These are phyloP conservation scores for Loxodonta africana DNA, from an alignment of 2,113 vertebrate species.

Conservation along the genomic window DNA sequence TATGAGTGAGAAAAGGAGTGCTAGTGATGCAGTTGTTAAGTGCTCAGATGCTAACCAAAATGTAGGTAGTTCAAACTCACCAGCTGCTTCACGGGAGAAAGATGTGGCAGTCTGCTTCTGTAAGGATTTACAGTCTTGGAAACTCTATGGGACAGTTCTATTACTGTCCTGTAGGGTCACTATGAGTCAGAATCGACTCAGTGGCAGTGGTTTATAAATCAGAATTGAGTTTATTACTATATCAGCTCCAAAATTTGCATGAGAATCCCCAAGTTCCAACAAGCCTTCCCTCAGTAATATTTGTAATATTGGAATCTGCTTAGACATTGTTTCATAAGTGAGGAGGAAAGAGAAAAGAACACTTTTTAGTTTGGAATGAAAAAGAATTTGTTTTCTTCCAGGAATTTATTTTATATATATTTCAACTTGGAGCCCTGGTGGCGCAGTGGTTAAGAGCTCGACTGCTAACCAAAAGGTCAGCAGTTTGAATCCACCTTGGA, in stretches of 20 bases:
- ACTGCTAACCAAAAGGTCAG: too few relatives aligned
- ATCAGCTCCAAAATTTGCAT: neutral
- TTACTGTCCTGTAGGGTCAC: neutral
- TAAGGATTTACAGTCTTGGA: neutral
- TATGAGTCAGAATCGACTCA: neutral
- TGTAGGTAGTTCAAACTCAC: neutral
- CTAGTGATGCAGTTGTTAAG: neutral
- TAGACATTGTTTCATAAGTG: neutral
- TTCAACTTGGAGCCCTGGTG: neutral
- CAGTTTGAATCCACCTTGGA: too few relatives aligned
- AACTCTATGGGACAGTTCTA: neutral
- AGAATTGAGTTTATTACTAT: neutral
- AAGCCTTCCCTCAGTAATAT: neutral
- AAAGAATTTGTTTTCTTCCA: conserved; percentile 51
- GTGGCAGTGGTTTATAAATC: neutral
- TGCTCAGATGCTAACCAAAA: neutral
- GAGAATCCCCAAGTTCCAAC: conserved; percentile 21
- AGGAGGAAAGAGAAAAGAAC: neutral
- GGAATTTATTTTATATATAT: neutral
- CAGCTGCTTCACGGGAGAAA: neutral
- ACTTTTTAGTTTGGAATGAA: conserved; percentile 53
- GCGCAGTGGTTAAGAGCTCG: too few relatives aligned
- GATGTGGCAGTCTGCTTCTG: neutral
- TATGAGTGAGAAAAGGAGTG: neutral
- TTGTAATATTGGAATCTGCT: neutral